Percentiles rank a stretch among this genome's conserved stretches.
These are phyloP conservation scores for Amaurobius ferox DNA, from an alignment of 2,888 invertebrate species.

Conservation along the genomic window DNA sequence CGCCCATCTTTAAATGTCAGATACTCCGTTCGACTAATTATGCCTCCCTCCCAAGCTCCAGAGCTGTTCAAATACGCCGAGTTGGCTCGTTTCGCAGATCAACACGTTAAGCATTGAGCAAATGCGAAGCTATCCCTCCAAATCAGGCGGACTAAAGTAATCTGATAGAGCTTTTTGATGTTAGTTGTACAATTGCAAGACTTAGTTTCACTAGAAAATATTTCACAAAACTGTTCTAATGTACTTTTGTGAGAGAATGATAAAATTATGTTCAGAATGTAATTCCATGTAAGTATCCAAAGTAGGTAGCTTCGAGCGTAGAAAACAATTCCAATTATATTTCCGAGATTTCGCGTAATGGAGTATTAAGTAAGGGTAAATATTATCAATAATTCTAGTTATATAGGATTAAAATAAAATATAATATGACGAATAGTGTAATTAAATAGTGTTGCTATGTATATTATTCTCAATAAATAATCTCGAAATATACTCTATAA, in stretches of 20 bases:
- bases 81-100: slow-evolving; percentile 62
- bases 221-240: background rate
- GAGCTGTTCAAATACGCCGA: slow-evolving; percentile 59
- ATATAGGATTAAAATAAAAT: no score
- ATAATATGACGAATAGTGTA: no score
- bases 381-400: background rate
- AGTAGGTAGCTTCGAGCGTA: background rate
- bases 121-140: slow-evolving; percentile 36
- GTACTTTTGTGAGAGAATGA: background rate
- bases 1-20: slow-evolving; percentile 63
- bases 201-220: background rate
- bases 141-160: slow-evolving; percentile 29
- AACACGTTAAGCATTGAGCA: slow-evolving; percentile 67
- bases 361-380: background rate
- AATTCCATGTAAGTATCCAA: background rate
- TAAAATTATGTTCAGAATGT: background rate
- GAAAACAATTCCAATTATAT: background rate
- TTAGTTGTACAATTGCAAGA: background rate
- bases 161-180: slow-evolving; percentile 30
- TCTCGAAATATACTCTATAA: no score
- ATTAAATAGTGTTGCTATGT: no score
- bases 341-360: background rate
- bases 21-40: slow-evolving; percentile 67
- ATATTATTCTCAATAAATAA: no score
- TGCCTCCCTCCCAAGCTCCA: slow-evolving; percentile 26